Conservation (phyloP, 2,888 invertebrate species). For the Cheilosia scutellata region DNA sequence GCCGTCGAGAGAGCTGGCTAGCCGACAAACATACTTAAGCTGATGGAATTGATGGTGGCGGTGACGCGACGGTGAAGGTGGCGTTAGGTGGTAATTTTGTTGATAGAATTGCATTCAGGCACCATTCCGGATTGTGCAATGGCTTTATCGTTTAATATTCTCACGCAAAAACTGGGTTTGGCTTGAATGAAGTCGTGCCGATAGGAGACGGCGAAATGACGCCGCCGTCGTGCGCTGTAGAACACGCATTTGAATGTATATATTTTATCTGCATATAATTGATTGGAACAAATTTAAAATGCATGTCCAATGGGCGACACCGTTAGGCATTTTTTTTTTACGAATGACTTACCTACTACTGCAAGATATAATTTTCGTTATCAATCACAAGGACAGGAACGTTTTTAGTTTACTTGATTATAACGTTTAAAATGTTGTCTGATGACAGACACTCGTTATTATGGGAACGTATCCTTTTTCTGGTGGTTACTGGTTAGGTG, state of each 20-base stretch:
- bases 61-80: background rate
- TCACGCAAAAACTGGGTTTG: constrained; percentile 47
- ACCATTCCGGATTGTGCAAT: constrained; percentile 24
- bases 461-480: no score
- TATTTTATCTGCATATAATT: background rate
- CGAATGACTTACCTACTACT: no score
- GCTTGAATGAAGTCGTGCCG: constrained; percentile 20
- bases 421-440: no score
- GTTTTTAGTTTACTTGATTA: no score
- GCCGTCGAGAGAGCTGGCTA: constrained; percentile 10
- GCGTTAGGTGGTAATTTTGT: constrained; percentile 14
- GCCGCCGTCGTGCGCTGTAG: constrained; percentile 9
- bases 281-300: constrained; percentile 30
- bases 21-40: background rate
- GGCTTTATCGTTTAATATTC: constrained; percentile 17
- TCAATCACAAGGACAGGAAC: no score
- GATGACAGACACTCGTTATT: no score
- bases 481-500: no score
- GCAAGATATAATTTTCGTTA: no score
- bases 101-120: constrained; percentile 12
- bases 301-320: constrained; percentile 26
- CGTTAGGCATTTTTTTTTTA: background rate
- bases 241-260: constrained; percentile 40
- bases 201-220: constrained; percentile 1
- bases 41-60: background rate